Conservation (phyloP, 2,113 vertebrate species). For the Tachuris rubrigastra region DNA sequence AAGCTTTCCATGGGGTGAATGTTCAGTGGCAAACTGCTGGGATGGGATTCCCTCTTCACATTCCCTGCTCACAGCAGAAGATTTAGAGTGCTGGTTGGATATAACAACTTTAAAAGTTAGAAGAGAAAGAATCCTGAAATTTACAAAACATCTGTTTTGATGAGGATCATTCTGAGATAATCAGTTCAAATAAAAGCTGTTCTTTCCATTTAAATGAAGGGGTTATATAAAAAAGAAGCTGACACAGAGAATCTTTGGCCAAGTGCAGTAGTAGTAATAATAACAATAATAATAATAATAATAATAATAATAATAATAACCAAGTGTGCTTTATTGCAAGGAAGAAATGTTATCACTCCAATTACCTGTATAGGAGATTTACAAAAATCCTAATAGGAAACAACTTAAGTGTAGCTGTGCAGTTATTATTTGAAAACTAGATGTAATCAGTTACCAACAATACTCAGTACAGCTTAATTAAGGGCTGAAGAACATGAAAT, state of each 20-base stretch:
- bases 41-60: neutral
- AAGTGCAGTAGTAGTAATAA: neutral
- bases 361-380: neutral
- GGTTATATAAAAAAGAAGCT: neutral
- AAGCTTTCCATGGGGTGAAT: neutral
- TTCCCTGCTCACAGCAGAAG: neutral
- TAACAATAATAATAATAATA: neutral
- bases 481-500: neutral
- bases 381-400: neutral
- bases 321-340: neutral
- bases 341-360: neutral
- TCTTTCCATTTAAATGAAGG: neutral
- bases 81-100: neutral
- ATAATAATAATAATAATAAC: neutral
- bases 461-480: neutral
- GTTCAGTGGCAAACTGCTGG: neutral
- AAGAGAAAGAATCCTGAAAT: neutral
- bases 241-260: neutral
- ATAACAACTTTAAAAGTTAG: neutral
- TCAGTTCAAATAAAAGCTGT: neutral
- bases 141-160: neutral
- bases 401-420: neutral
- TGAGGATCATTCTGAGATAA: neutral
- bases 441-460: neutral
- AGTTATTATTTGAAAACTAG: slow-evolving; percentile 31